Evolutionary conservation across 2,888 invertebrate genomes (phyloP).

Genomic region (Cephus rjabovi): DNA sequence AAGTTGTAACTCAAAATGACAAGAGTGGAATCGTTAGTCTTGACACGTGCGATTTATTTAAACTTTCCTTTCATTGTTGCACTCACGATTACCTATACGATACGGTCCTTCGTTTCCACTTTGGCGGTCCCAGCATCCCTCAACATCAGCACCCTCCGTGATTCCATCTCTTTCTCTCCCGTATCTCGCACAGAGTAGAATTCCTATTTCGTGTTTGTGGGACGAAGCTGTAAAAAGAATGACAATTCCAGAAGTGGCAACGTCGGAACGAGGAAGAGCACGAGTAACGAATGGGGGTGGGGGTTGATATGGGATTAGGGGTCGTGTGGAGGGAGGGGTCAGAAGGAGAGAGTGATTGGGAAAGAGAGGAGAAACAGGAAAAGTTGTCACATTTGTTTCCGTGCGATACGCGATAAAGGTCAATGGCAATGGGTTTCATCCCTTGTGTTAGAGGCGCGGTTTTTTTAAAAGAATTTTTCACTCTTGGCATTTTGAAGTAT

Average conservation of each 20-base stretch:
- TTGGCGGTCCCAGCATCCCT: background rate
- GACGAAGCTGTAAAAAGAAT: constrained; percentile 41
- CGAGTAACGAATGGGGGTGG: constrained; percentile 14
- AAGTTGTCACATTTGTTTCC: constrained; percentile 41
- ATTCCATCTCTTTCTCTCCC: background rate
- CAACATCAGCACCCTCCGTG: background rate
- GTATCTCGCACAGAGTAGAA: background rate
- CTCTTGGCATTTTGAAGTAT: background rate
- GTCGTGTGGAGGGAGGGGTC: background rate
- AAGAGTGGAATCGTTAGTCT: constrained; percentile 17
- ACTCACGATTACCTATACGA: constrained; percentile 34
- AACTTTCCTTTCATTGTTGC: constrained; percentile 49
- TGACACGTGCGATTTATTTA: constrained; percentile 45
- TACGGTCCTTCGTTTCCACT: background rate
- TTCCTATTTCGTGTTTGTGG: constrained; percentile 8
- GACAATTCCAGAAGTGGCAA: constrained; percentile 40
- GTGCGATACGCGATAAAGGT: constrained; percentile 24
- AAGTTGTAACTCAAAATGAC: background rate
- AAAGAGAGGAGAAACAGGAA: constrained; percentile 24
- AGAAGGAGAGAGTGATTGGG: constrained; percentile 12
- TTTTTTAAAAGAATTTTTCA: background rate
- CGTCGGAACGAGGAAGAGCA: constrained; percentile 18
- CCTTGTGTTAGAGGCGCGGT: background rate
- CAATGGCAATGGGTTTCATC: background rate
- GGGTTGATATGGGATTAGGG: constrained; percentile 12